A percentile compares a stretch with the other conserved stretches of the same genome.
phyloP scores from a whole-genome alignment of 2,113 vertebrate species.

The Cololabis saira region DNA sequence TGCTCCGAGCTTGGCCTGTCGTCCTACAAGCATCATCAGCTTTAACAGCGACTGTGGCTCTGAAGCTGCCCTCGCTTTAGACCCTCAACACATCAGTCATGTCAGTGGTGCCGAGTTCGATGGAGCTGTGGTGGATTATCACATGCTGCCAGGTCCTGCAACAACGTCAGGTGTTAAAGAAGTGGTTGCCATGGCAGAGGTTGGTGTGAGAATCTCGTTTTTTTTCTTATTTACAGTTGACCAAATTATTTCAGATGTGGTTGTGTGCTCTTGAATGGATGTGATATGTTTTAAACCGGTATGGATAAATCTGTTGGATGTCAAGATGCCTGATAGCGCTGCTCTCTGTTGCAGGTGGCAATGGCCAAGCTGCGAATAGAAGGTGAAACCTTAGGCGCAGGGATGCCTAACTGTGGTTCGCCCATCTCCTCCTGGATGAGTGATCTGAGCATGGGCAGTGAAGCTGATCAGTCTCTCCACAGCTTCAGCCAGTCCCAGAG shows the following conservation, averaged over 20 bases:
- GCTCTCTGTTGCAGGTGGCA: conserved; percentile 76
- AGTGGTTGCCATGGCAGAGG: conserved; percentile 88
- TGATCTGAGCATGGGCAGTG: conserved; percentile 91
- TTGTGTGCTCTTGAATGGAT: neutral
- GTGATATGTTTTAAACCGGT: neutral
- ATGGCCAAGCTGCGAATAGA: conserved; percentile 87
- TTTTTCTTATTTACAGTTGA: neutral
- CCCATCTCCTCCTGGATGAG: conserved; percentile 95
- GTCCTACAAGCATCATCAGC: conserved; percentile 92
- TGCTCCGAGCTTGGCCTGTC: conserved; percentile 82
- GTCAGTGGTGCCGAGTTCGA: conserved; percentile 88
- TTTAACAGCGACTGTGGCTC: conserved; percentile 93
- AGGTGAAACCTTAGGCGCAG: conserved; percentile 78
- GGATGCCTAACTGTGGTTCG: conserved; percentile 84
- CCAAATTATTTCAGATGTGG: neutral
- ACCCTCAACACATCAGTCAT: conserved; percentile 87
- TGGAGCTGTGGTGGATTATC: conserved; percentile 27
- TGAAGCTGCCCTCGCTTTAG: conserved; percentile 85
- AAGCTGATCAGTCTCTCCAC: conserved; percentile 90
- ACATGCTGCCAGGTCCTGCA: conserved; percentile 74
- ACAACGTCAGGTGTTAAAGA: conserved; percentile 78
- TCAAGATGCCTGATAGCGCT: neutral
- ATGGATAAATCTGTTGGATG: neutral
- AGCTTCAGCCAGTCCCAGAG: conserved; percentile 92
- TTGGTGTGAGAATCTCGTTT: conserved; percentile 41